Base-by-base conservation (phyloP, 2,888 invertebrate genomes). In the Torymus texanus region DNA sequence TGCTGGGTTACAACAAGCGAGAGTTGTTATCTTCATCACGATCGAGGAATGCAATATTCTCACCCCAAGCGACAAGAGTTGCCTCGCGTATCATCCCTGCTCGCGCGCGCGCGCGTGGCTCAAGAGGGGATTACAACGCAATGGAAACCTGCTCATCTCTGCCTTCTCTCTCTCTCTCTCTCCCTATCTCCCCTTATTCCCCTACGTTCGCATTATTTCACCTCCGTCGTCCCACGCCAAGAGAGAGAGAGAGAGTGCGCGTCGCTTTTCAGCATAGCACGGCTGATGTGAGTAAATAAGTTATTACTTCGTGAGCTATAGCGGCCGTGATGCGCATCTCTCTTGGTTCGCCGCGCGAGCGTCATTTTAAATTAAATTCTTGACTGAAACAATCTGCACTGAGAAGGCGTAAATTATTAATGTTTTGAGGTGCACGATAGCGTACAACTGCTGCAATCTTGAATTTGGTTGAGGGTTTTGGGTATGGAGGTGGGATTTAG, bases 31-130 rank as follows among this genome's bases (percentile, higher is more conserved):
- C 87, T 86, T 88, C 89, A 87, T 89, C 89, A 89, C 86, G 88
- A 90, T 89, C 89, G 85, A 88, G 90, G 90, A 90, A 90, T 90
- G 90, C 87, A 90, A 90, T 90, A 90, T 90, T 88, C 89, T 90
- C 90, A 89, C 90, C 90, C 90, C 86, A 87, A 88, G 88, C 87
- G 89, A 89, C 89, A 90, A 88, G 75, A 75, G 75, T 77, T 70
- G 81, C 84, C 81, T 78, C 63, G 41, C 83, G 82, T 81, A 67
- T 66, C 81, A 29, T 53, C 72, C 62, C 56, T 56, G 75, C 70
- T 62, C 62, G 21, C 62, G 53, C 29, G 73, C 13, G 3, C 12
- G 41, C 41, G 41, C 41, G 41, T 8, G 41, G 41, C 41, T 67
- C 81, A 80, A 84, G 84, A 83, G 85, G 86, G 89, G 90, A 90